Evolutionary conservation across 64 coral and sea anemone species (phyloP).

Genomic region (Stichodactyla helianthus): DNA sequence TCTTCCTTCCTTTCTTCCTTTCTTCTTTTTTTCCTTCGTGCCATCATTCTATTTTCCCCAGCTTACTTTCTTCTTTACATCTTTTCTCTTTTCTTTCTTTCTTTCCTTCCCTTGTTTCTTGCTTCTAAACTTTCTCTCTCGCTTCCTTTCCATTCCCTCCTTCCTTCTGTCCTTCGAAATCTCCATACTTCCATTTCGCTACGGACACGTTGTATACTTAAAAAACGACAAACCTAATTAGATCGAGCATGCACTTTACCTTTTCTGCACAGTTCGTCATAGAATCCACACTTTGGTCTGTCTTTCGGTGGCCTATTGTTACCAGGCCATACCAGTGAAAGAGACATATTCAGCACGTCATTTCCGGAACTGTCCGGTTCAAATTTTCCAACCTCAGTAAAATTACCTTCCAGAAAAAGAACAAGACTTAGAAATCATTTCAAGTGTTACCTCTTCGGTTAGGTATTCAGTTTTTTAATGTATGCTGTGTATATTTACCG

Average conservation of each 20-base stretch:
- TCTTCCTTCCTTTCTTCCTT: too few relatives aligned
- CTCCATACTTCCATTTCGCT: too few relatives aligned
- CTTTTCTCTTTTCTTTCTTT: too few relatives aligned
- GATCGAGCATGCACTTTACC: neutral
- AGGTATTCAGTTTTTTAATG: neutral
- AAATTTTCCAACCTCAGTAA: constrained; percentile 64
- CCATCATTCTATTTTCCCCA: too few relatives aligned
- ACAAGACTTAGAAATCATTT: neutral
- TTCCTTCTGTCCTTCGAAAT: too few relatives aligned
- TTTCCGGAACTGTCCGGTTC: constrained; percentile 18
- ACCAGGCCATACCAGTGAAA: constrained; percentile 21
- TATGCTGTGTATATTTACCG: neutral
- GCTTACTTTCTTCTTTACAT: too few relatives aligned
- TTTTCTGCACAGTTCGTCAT: constrained; percentile 9
- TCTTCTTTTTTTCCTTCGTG: too few relatives aligned
- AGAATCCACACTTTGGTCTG: constrained; percentile 34
- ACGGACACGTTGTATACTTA: too few relatives aligned
- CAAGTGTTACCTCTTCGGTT: neutral
- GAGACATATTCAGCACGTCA: constrained; percentile 10
- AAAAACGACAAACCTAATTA: neutral
- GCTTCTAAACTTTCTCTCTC: too few relatives aligned
- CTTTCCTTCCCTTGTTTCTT: too few relatives aligned
- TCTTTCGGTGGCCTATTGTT: constrained; percentile 31
- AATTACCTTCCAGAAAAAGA: constrained; percentile 37
- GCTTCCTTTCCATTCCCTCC: too few relatives aligned